These are phyloP conservation scores for Drosophila helvetica DNA, from an alignment of 2,888 invertebrate genomes.

Conservation along the genomic window DNA sequence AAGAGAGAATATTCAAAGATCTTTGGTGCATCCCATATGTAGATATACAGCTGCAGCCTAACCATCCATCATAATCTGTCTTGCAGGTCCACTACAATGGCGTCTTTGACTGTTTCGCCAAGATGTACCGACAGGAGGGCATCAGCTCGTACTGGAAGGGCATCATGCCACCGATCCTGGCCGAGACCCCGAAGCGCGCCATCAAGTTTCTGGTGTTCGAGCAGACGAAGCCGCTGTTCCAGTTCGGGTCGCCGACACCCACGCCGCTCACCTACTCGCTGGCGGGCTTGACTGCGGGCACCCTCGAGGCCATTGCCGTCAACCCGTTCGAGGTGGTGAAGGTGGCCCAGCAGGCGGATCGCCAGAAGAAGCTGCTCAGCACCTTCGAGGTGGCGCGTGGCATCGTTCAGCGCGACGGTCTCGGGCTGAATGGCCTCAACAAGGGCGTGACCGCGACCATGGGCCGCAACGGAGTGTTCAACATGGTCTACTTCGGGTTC, in stretches of 20 bases:
- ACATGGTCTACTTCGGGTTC: conserved; percentile 97
- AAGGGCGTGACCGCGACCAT: conserved; percentile 95
- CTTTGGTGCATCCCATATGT: too few species aligned
- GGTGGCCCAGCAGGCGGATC: conserved; percentile 93
- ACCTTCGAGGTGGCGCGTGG: conserved; percentile 92
- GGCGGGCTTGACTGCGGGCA: conserved; percentile 94
- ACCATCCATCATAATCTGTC: background rate
- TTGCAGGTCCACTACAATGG: conserved; percentile 87
- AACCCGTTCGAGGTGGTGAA: conserved; percentile 98
- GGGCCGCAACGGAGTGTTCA: conserved; percentile 94
- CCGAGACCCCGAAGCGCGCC: conserved; percentile 97
- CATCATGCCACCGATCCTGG: conserved; percentile 95
- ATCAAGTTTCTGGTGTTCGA: conserved; percentile 98
- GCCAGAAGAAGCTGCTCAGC: conserved; percentile 87
- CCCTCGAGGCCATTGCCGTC: conserved; percentile 95
- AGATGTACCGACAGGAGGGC: conserved; percentile 95
- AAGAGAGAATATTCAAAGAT: too few species aligned
- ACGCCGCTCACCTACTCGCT: conserved; percentile 94
- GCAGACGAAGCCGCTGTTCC: conserved; percentile 93
- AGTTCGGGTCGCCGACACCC: conserved; percentile 90
- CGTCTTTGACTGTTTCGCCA: conserved; percentile 93
- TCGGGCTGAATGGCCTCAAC: conserved; percentile 92
- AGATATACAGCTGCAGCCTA: background rate
- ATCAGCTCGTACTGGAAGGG: conserved; percentile 95
- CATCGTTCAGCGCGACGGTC: conserved; percentile 90